These are phyloP conservation scores for Drosophila cyrtoloma DNA, from an alignment of 2,888 invertebrate species.

Conservation along the genomic window DNA sequence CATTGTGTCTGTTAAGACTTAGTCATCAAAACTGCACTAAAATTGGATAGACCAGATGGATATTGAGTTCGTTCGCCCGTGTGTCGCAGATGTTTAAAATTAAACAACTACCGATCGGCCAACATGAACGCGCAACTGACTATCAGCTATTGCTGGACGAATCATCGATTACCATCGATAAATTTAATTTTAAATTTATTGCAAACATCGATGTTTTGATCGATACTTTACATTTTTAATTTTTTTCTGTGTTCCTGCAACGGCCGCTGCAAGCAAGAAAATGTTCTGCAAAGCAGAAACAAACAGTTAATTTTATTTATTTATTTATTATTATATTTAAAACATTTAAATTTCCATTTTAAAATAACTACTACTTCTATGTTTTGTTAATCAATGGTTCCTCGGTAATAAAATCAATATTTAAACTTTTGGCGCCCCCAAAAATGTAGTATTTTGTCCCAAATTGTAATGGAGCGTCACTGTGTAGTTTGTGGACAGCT, in stretches of 20 bases:
- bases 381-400: slow-evolving; percentile 9
- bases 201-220: not conserved
- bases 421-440: slow-evolving; percentile 20
- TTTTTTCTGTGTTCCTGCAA: not conserved
- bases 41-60: slow-evolving; percentile 21
- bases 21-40: slow-evolving; percentile 48
- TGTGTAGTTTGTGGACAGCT: slow-evolving; percentile 62
- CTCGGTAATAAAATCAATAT: slow-evolving; percentile 48
- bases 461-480: slow-evolving; percentile 56
- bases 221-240: not conserved
- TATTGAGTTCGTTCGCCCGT: slow-evolving; percentile 32
- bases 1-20: slow-evolving; percentile 31
- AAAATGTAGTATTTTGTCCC: slow-evolving; percentile 30
- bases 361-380: not conserved
- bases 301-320: no score
- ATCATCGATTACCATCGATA: not conserved
- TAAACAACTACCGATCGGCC: slow-evolving; percentile 15
- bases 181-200: not conserved
- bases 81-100: slow-evolving; percentile 27
- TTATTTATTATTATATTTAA: not conserved
- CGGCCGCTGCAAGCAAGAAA: not conserved
- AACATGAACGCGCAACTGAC: slow-evolving; percentile 12
- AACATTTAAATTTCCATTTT: not conserved
- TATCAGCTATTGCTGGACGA: not conserved
- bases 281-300: not conserved